Evolutionary conservation across 2,888 invertebrate genomes (phyloP).

Genomic region (Amphipoea lucens): DNA sequence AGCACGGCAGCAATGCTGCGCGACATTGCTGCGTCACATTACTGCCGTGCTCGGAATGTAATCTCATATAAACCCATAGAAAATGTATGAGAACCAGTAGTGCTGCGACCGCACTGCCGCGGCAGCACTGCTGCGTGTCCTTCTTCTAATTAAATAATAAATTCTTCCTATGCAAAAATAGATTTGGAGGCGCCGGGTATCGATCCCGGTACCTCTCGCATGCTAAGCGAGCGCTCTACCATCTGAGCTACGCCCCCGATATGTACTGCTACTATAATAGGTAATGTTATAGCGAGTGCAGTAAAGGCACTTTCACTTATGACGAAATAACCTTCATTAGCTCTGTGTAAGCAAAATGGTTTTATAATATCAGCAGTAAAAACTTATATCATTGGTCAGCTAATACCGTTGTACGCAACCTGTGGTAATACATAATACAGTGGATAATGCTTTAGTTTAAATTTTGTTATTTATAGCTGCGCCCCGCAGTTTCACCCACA

Average conservation of each 20-base stretch:
- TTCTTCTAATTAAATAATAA: too few species aligned
- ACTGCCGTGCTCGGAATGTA: too few species aligned
- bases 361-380: background rate
- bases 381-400: background rate
- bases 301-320: slow-evolving; percentile 3
- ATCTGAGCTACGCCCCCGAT: slow-evolving; percentile 90
- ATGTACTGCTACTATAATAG: background rate
- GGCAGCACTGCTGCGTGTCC: too few species aligned
- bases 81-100: too few species aligned
- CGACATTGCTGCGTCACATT: too few species aligned
- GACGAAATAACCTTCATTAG: slow-evolving; percentile 13
- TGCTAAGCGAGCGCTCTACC: slow-evolving; percentile 91
- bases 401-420: background rate
- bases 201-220: slow-evolving; percentile 91
- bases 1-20: too few species aligned
- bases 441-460: background rate
- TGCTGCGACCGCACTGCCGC: too few species aligned
- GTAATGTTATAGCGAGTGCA: slow-evolving; percentile 7
- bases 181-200: slow-evolving; percentile 86
- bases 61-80: too few species aligned
- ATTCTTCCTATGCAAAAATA: too few species aligned
- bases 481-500: too few species aligned
- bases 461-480: too few species aligned
- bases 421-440: background rate
- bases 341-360: background rate